These are phyloP conservation scores for Synergus japonicus DNA, from an alignment of 2,888 invertebrate genomes.

Conservation along the genomic window DNA sequence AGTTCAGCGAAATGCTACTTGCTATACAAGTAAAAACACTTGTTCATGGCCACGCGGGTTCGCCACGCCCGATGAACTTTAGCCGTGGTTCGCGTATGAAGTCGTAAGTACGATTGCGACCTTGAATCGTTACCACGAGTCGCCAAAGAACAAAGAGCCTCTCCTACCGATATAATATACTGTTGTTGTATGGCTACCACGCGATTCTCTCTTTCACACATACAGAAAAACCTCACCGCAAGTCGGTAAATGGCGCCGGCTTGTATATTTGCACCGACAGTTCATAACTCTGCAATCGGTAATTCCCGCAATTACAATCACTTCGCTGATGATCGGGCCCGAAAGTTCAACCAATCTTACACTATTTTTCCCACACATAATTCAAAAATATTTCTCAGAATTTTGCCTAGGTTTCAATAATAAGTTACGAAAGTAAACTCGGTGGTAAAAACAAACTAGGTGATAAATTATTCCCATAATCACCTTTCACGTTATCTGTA, in stretches of 20 bases:
- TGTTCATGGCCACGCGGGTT: slow-evolving; percentile 35
- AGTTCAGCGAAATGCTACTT: slow-evolving; percentile 44
- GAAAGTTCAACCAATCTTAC: slow-evolving; percentile 12
- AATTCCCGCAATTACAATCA: slow-evolving; percentile 66
- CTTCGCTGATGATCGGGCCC: slow-evolving; percentile 54
- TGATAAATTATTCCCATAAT: background rate
- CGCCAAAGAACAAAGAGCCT: slow-evolving; percentile 58
- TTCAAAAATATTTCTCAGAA: slow-evolving; percentile 5
- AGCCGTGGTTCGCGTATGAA: slow-evolving; percentile 19
- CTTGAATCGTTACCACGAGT: slow-evolving; percentile 60
- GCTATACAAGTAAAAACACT: slow-evolving; percentile 42
- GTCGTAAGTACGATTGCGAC: slow-evolving; percentile 48
- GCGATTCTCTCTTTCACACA: slow-evolving; percentile 33
- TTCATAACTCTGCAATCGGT: slow-evolving; percentile 68
- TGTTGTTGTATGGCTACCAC: slow-evolving; percentile 45
- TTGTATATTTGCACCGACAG: slow-evolving; percentile 67
- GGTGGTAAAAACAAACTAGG: background rate
- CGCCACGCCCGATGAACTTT: slow-evolving; percentile 48
- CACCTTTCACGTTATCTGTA: background rate
- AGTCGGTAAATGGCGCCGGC: slow-evolving; percentile 57
- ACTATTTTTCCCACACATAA: slow-evolving; percentile 14
- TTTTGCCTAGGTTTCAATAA: slow-evolving; percentile 19
- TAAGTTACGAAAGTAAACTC: background rate
- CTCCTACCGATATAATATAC: slow-evolving; percentile 48
- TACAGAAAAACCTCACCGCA: slow-evolving; percentile 17